Base-by-base conservation (phyloP, 37 sponge, comb jelly and placozoan species). In the Ephydatia muelleri region DNA sequence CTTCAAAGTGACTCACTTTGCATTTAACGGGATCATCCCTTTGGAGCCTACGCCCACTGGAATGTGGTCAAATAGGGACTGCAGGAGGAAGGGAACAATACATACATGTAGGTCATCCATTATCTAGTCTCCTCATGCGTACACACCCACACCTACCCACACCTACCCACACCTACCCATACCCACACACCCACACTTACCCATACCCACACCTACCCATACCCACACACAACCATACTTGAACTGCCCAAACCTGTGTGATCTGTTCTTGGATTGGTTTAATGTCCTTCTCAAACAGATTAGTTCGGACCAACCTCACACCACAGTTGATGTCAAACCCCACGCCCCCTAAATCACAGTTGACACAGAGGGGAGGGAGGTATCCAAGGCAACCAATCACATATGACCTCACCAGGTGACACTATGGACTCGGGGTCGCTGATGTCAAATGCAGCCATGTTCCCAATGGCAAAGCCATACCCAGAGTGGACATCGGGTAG, bases 251-350 rank as follows among this genome's bases (percentile, higher is more conserved):
- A 39, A 95, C 89, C 89, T 98, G 99, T 48, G 99, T 93, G 21
- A 98, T 79, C 64, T 92, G 93, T 82, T 98, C 99, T 70, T 96
- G 96, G 68, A 98, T 84, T 16, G 99, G 99, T 19, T 48, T 68
- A 3, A 98, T 90, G 65, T 96, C 99, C 75, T 93, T 93, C 80
- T 96, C 91, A 82, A 82, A 91, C 65, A 98, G 84, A 65, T 96
- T 98, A 21, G 99, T 98, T 40, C 99, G 80, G 76, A 98, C 67
- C 40, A 98, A 91, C 30, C 99, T 75, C 48, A 98, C 99, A 28
- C 99, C 99, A 84, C 99, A 98, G 88, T 98, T 98, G 39, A 98
- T 98, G 68, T 98, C 99, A 88, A 98, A 98, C 66, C 99, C 99
- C 6, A 98, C 99, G 6, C 99, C 99, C 35, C 99, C 98, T 93